Evolutionary conservation across 2,888 invertebrate species (phyloP).

Genomic region (Brenthis hecate): DNA sequence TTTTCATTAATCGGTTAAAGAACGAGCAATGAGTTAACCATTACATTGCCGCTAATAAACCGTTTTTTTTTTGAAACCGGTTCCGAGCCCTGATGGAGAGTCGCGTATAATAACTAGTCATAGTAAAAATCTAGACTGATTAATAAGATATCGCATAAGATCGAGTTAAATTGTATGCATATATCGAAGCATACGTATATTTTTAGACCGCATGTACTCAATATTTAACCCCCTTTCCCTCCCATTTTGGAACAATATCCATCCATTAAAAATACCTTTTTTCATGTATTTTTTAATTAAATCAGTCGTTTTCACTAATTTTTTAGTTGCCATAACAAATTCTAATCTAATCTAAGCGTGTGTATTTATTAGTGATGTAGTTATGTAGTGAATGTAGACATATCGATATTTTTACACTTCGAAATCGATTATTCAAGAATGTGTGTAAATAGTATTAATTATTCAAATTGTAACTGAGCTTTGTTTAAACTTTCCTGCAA

Average conservation of each 20-base stretch:
- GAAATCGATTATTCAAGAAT: slow-evolving; percentile 14
- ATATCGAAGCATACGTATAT: slow-evolving; percentile 29
- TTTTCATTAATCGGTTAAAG: too few relatives aligned
- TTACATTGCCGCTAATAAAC: too few relatives aligned
- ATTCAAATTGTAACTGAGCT: background rate
- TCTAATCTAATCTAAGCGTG: slow-evolving; percentile 12
- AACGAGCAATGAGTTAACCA: too few relatives aligned
- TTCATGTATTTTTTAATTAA: background rate
- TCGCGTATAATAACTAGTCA: background rate
- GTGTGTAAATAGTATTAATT: slow-evolving; percentile 3
- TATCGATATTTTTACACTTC: slow-evolving; percentile 30
- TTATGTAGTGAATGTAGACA: slow-evolving; percentile 30
- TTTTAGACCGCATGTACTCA: slow-evolving; percentile 25
- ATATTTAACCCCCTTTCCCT: slow-evolving; percentile 11
- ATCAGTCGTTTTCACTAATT: background rate
- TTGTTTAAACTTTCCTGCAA: background rate
- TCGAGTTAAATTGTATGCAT: slow-evolving; percentile 14
- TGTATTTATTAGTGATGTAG: slow-evolving; percentile 26
- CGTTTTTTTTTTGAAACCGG: too few relatives aligned
- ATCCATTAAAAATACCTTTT: slow-evolving; percentile 18
- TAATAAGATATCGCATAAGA: slow-evolving; percentile 12
- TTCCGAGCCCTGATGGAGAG: too few relatives aligned
- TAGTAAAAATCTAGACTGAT: slow-evolving; percentile 24
- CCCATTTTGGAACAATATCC: slow-evolving; percentile 20
- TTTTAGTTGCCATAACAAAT: slow-evolving; percentile 13